A percentile compares a stretch with the other conserved stretches of the same genome.
These are phyloP conservation scores for Epizoanthus stellaris DNA, from an alignment of 92 coral and sea anemone genomes.

Conservation along the genomic window DNA sequence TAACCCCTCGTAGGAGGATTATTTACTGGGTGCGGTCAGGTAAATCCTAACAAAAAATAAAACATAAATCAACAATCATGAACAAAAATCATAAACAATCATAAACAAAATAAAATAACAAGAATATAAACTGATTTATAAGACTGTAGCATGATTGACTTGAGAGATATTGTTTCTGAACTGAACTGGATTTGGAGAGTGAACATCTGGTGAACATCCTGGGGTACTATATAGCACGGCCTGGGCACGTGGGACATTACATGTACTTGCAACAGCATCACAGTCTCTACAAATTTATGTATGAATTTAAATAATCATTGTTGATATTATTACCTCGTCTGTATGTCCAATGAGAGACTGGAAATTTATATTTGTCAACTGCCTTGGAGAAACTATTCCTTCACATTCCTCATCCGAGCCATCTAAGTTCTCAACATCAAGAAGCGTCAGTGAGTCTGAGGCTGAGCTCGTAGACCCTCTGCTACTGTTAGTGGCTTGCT, in stretches of 20 bases:
- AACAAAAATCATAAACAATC: too few relatives aligned
- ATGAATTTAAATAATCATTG: not conserved
- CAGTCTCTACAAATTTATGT: not conserved
- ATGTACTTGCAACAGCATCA: too few relatives aligned
- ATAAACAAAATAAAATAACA: too few relatives aligned
- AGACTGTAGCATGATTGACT: too few relatives aligned
- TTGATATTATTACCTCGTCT: slow-evolving; percentile 74
- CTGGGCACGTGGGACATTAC: too few relatives aligned
- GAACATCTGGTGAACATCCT: not conserved
- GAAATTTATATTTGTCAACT: slow-evolving; percentile 84
- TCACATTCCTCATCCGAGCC: slow-evolving; percentile 54
- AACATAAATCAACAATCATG: too few relatives aligned
- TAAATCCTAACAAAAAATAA: too few relatives aligned
- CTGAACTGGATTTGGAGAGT: too few relatives aligned
- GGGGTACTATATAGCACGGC: not conserved
- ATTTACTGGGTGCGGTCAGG: too few relatives aligned
- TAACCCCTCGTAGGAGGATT: too few relatives aligned
- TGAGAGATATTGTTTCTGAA: too few relatives aligned
- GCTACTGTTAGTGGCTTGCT: not conserved
- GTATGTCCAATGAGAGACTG: slow-evolving; percentile 93
- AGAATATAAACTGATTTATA: too few relatives aligned
- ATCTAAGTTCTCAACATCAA: slow-evolving; percentile 51
- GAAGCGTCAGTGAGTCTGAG: slow-evolving; percentile 40
- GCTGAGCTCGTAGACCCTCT: slow-evolving; percentile 20
- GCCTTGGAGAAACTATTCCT: slow-evolving; percentile 78